phyloP scores from a whole-genome alignment of 2,888 invertebrate genomes.

The Odontomyia ornata region DNA sequence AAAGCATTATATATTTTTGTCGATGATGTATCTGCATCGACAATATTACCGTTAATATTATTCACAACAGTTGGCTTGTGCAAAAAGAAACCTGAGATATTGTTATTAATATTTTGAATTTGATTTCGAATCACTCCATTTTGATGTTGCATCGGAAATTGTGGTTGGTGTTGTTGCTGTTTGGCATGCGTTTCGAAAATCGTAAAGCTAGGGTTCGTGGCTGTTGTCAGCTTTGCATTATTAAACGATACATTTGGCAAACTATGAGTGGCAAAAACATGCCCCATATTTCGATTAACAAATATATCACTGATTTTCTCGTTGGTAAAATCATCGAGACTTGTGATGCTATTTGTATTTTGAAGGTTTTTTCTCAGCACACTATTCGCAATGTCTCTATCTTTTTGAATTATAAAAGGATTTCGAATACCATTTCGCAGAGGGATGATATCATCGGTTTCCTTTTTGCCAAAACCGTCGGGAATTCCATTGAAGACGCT shows the following conservation, averaged over 20 bases:
- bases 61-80: slow-evolving; percentile 50
- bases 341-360: background rate
- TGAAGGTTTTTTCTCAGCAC: slow-evolving; percentile 41
- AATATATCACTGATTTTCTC: slow-evolving; percentile 53
- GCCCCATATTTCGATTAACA: slow-evolving; percentile 50
- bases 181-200: slow-evolving; percentile 47
- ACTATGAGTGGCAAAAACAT: slow-evolving; percentile 26
- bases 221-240: slow-evolving; percentile 31
- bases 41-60: slow-evolving; percentile 42
- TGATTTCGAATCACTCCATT: slow-evolving; percentile 36
- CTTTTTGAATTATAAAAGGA: slow-evolving; percentile 22
- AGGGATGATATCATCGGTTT: slow-evolving; percentile 25
- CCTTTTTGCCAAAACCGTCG: slow-evolving; percentile 37
- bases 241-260: slow-evolving; percentile 49
- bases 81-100: slow-evolving; percentile 51
- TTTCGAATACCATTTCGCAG: slow-evolving; percentile 12
- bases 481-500: slow-evolving; percentile 46
- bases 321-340: slow-evolving; percentile 42
- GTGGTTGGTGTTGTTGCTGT: slow-evolving; percentile 6
- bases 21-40: slow-evolving; percentile 26
- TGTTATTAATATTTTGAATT: slow-evolving; percentile 44
- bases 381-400: slow-evolving; percentile 42
- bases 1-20: slow-evolving; percentile 52
- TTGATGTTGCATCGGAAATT: slow-evolving; percentile 19
- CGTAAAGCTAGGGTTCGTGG: slow-evolving; percentile 47